Base-by-base conservation (phyloP, 2,797 vertebrate species). In the Setipinna tenuifilis region DNA sequence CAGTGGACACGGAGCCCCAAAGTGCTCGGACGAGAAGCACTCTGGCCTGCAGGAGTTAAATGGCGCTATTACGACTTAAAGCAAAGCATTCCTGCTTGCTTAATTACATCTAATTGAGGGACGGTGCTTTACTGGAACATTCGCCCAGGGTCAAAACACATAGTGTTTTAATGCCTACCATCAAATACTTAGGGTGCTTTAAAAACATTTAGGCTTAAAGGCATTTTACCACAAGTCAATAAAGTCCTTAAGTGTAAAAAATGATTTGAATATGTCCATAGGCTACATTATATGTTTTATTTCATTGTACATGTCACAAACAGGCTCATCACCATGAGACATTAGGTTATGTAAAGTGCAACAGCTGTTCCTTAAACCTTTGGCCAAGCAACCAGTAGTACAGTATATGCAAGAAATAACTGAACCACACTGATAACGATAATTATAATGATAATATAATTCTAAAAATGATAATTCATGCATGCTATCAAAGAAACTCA, bases 41-140 rank as follows among this genome's bases (percentile, higher is more conserved):
- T 78, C 71, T 78, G 31, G 16, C 7, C 41, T 21, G 50, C 81
- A 83, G 21, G 31, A 83, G 84, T 85, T 87, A 81, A 83, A 88
- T 88, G 85, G 78, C 80, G 59, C 88, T 82, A 89, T 90, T 90
- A 90, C 58, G 65, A 82, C 48, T 31, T 44, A 7, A 83, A 85
- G 85, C 83, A 85, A 88, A 83, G 68, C 85, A 81, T 80, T 80
- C 86, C 82, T 81, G 84, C 85, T 83, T 48, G 83, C 58, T 86
- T 90, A 89, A 90, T 90, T 87, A 86, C 85, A 82, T 44, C 83
- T 90, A 90, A 90, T 88, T 89, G 82, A 85, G 84, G 87, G 78
- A 41, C 82, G 83, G 62, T 58, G 48, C 28, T 83, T 80, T 85
- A 54, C 83, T 75, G 65, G 90, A 86, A 90, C 87, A 82, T 87